phyloP scores from a whole-genome alignment of 2,797 vertebrate genomes.

The Sciaenops ocellatus region DNA sequence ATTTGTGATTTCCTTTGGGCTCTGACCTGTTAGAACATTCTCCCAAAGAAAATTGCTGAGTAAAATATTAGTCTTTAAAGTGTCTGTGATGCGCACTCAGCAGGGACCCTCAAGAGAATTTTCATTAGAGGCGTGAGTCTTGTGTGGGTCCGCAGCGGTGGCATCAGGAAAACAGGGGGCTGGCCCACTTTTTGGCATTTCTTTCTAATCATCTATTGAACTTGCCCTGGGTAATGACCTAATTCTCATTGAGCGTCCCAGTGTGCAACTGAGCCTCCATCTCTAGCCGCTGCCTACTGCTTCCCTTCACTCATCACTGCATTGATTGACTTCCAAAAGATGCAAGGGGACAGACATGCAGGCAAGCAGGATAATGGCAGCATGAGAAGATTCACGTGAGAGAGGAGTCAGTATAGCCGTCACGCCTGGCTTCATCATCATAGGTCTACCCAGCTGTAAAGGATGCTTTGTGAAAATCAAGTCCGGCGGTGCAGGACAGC shows the following conservation, averaged over 20 bases:
- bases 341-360: conserved; percentile 37
- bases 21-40: conserved; percentile 44
- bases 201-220: conserved; percentile 81
- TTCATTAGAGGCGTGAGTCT: conserved; percentile 49
- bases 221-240: conserved; percentile 79
- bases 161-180: conserved; percentile 45
- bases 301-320: conserved; percentile 59
- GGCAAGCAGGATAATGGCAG: conserved; percentile 28
- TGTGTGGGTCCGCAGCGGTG: conserved; percentile 47
- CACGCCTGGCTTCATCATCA: conserved; percentile 61
- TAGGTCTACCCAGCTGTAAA: conserved; percentile 48
- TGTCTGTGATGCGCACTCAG: conserved; percentile 41
- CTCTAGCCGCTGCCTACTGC: conserved; percentile 45
- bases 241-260: conserved; percentile 78
- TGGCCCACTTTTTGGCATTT: conserved; percentile 66
- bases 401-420: conserved; percentile 22
- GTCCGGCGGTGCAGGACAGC: conserved; percentile 32
- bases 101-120: conserved; percentile 46
- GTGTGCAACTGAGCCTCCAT: conserved; percentile 50
- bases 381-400: conserved; percentile 28
- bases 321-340: conserved; percentile 64
- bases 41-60: conserved; percentile 37
- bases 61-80: conserved; percentile 37
- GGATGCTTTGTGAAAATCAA: conserved; percentile 54
- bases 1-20: conserved; percentile 24